Percentiles rank a stretch among this genome's conserved stretches.
These are phyloP conservation scores for Phrixothrix hirtus DNA, from an alignment of 2,888 invertebrate genomes.

Conservation along the genomic window DNA sequence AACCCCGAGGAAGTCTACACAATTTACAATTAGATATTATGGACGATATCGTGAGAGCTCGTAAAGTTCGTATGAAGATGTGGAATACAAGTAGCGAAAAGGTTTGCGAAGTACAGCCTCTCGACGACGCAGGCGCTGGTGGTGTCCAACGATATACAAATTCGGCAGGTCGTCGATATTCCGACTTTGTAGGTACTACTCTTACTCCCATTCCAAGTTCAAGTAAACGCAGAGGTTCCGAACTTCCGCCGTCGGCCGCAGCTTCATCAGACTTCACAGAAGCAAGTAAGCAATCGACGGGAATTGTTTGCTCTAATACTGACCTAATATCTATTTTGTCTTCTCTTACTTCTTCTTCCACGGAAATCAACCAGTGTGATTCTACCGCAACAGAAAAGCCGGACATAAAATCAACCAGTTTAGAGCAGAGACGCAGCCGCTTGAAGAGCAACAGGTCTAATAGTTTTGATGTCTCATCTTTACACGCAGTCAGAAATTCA, in stretches of 20 bases:
- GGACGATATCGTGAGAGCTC: constrained; percentile 83
- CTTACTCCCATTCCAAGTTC: constrained; percentile 63
- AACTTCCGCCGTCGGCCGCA: constrained; percentile 63
- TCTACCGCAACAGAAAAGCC: constrained; percentile 41
- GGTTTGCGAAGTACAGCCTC: constrained; percentile 80
- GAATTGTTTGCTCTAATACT: constrained; percentile 80
- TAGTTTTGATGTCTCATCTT: constrained; percentile 80
- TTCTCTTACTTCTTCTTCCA: constrained; percentile 78
- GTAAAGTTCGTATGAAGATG: constrained; percentile 81
- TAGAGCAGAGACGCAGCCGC: constrained; percentile 61
- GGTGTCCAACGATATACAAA: constrained; percentile 64
- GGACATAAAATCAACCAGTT: constrained; percentile 40
- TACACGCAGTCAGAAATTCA: constrained; percentile 60
- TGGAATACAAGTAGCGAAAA: constrained; percentile 79
- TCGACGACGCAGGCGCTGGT: constrained; percentile 70
- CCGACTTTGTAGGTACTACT: constrained; percentile 70
- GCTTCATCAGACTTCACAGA: constrained; percentile 40
- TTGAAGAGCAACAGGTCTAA: constrained; percentile 77
- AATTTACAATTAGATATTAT: constrained; percentile 84
- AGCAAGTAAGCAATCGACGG: constrained; percentile 54
- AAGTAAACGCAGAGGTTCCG: constrained; percentile 71
- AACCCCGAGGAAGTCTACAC: constrained; percentile 75
- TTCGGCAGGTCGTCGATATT: constrained; percentile 64
- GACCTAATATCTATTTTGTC: constrained; percentile 79
- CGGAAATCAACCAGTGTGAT: constrained; percentile 75